phyloP scores from a whole-genome alignment of 2,113 vertebrate genomes.

The Cyprinus carpio region DNA sequence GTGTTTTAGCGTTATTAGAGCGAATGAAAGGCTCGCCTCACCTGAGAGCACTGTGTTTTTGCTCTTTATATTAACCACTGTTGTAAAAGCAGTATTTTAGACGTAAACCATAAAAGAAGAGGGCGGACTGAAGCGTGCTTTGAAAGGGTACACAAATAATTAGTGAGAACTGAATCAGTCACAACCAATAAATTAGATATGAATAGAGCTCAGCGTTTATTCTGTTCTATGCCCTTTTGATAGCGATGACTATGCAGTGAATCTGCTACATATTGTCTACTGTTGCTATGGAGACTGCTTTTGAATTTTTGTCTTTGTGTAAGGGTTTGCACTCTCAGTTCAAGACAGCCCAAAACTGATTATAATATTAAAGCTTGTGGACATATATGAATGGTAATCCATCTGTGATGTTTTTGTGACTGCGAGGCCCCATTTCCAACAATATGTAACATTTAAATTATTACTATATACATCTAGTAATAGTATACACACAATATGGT shows the following conservation, averaged over 20 bases:
- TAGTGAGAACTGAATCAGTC: constrained; percentile 12
- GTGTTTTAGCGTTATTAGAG: constrained; percentile 48
- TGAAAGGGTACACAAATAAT: not conserved
- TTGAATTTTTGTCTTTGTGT: constrained; percentile 18
- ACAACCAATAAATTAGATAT: constrained; percentile 9
- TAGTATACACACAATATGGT: not conserved
- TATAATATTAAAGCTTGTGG: not conserved
- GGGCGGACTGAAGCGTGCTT: not conserved
- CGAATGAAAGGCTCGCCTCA: constrained; percentile 26
- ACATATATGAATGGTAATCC: no score
- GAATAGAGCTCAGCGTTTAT: constrained; percentile 2
- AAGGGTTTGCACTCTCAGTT: not conserved
- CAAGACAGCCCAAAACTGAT: not conserved
- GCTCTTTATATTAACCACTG: constrained; percentile 42
- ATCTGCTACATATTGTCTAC: constrained; percentile 18
- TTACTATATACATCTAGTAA: not conserved
- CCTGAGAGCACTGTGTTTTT: constrained; percentile 42
- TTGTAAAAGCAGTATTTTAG: constrained; percentile 15
- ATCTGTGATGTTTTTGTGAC: no score
- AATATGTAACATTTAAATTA: not conserved
- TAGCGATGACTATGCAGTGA: constrained; percentile 10
- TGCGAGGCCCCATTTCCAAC: not conserved
- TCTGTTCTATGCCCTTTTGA: constrained; percentile 24
- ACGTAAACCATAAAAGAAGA: constrained; percentile 5
- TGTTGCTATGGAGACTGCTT: constrained; percentile 42